Conservation (phyloP, 2,888 invertebrate genomes). For the Eupsilia transversa region DNA sequence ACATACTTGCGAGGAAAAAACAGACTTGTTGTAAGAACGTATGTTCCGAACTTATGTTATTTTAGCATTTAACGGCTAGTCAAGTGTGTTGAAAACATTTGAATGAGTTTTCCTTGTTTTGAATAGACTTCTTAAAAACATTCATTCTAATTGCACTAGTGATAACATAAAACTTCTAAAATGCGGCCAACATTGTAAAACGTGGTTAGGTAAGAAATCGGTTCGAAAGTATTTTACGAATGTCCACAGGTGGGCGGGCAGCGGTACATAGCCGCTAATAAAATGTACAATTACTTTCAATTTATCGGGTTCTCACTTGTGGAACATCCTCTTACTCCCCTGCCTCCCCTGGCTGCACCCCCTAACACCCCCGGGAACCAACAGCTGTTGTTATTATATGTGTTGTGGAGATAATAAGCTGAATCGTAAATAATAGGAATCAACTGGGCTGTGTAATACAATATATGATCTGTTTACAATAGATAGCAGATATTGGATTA, state of each 20-base stretch:
- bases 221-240: not conserved
- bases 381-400: conserved; percentile 30
- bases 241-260: not conserved
- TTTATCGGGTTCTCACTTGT: conserved; percentile 15
- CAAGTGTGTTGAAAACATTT: no score
- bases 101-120: not conserved
- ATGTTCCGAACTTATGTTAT: no score
- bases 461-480: conserved; percentile 24
- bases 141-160: not conserved
- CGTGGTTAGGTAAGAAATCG: not conserved
- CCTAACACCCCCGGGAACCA: conserved; percentile 2
- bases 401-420: conserved; percentile 31
- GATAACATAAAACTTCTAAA: not conserved
- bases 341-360: not conserved
- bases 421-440: conserved; percentile 15
- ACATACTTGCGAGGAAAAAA: no score
- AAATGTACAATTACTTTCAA: conserved; percentile 32
- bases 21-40: no score
- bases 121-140: not conserved
- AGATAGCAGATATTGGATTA: conserved; percentile 5
- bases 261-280: conserved; percentile 8
- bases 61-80: no score
- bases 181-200: not conserved
- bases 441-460: not conserved
- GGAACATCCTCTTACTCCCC: not conserved